Evolutionary conservation across 2,888 invertebrate species (phyloP), one percentile per base, ranked within the genome.

Genomic region (Liodrosophila aerea): DNA sequence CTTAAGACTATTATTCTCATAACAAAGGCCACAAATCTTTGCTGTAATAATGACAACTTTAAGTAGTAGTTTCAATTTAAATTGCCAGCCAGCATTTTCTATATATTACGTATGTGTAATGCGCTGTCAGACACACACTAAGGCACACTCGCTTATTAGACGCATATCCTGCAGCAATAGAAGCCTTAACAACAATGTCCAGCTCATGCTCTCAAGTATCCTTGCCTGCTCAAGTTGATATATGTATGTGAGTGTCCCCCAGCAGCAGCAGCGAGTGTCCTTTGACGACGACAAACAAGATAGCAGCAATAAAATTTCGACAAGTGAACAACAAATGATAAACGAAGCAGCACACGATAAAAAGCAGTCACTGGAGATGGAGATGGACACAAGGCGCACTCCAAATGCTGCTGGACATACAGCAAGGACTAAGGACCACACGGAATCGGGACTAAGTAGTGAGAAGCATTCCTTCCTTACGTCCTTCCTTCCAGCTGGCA

Each of bases 311-410:
- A 82, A 82, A 82, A 82, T 82, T 85, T 86, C 86, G 86, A 86
- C 86, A 86, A 82, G 86, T 86, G 76, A 73, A 82, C 86, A 85
- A 85, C 83, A 82, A 84, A 82, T 82, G 86, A 86, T 82, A 86
- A 84, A 81, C 82, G 86, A 81, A 81, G 81, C 77, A 76, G 77
- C 72, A 69, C 73, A 77, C 64, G 82, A 76, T 76, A 76, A 76
- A 80, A 76, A 80, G 76, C 54, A 54, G 31, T 3, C 16, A 2
- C 4, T 7, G 3, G 4, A 37, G 13, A 30, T 7, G 5, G 41
- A 46, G 33, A 37, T 13, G 36, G 8, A 37, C 15, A 36, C 45
- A 70, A 58, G 65, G 45, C 63, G 64, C 59, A 65, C 76, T 82
- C 57, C 60, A 76, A 57, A 69, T 69, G 57, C 61, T 76, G 74